phyloP scores from a whole-genome alignment of 2,888 invertebrate genomes.

The Stenodera caucasica region DNA sequence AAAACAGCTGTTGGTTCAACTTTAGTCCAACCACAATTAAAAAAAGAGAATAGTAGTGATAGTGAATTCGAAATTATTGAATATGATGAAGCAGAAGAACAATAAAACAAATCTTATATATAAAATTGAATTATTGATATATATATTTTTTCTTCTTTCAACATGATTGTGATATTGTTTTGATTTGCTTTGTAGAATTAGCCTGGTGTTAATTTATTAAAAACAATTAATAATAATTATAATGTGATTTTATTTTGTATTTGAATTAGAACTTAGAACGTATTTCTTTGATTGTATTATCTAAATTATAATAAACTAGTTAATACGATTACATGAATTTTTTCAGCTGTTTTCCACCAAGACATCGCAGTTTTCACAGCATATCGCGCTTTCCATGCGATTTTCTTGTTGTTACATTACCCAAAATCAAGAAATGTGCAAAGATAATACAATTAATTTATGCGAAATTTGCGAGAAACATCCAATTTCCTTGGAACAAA shows the following conservation, averaged over 20 bases:
- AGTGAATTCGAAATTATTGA: conserved; percentile 53
- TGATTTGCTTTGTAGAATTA: conserved; percentile 14
- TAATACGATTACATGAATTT: too few relatives aligned
- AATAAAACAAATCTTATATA: conserved; percentile 32
- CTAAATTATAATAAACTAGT: too few relatives aligned
- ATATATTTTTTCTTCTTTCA: conserved; percentile 30
- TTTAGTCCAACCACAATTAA: conserved; percentile 15
- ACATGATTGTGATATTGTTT: conserved; percentile 25
- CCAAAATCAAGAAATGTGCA: too few relatives aligned
- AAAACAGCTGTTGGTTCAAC: conserved; percentile 26
- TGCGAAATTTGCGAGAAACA: too few relatives aligned
- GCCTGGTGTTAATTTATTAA: background rate
- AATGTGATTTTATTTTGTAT: conserved; percentile 1
- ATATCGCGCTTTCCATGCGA: too few relatives aligned
- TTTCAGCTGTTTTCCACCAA: too few relatives aligned
- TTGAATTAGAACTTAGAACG: background rate
- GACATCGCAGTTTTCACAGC: too few relatives aligned
- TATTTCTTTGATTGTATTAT: conserved; percentile 6
- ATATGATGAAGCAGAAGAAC: conserved; percentile 39
- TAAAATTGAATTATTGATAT: conserved; percentile 12
- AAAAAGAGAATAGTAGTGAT: conserved; percentile 44
- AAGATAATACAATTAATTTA: too few relatives aligned
- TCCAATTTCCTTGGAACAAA: too few relatives aligned
- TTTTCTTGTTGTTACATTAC: too few relatives aligned
- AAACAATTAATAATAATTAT: background rate